Evolutionary conservation across 1,140 invertebrate species (phyloP).

Genomic region (Eueides isabella): DNA sequence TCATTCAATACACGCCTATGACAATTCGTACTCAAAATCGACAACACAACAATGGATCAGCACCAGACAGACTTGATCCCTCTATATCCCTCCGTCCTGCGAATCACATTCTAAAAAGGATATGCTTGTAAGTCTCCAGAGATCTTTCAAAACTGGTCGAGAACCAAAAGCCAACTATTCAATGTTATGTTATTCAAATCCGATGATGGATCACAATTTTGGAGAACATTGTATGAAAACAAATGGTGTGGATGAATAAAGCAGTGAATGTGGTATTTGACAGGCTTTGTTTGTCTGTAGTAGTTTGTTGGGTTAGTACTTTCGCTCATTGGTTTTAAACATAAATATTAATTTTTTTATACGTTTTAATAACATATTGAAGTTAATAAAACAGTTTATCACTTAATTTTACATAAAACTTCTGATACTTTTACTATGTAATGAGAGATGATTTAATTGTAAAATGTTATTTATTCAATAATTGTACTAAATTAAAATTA

Average conservation of each 20-base stretch:
- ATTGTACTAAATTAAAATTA: not conserved
- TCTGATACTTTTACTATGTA: not conserved
- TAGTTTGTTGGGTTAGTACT: constrained; percentile 19
- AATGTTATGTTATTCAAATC: constrained; percentile 64
- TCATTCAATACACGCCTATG: constrained; percentile 63
- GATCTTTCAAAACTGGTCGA: constrained; percentile 49
- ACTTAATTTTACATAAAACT: not conserved
- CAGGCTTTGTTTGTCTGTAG: constrained; percentile 37
- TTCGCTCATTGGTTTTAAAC: not conserved
- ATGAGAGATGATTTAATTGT: not conserved
- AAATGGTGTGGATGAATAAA: constrained; percentile 59
- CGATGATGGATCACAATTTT: constrained; percentile 72
- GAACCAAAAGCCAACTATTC: constrained; percentile 64
- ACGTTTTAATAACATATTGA: not conserved
- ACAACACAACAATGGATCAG: constrained; percentile 60
- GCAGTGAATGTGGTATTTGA: constrained; percentile 41
- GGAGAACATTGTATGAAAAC: constrained; percentile 70
- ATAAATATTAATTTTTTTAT: not conserved
- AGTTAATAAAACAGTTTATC: not conserved
- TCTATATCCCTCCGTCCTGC: constrained; percentile 40
- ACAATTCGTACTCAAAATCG: constrained; percentile 73
- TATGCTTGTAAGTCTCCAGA: constrained; percentile 38
- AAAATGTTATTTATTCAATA: not conserved
- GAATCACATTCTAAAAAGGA: constrained; percentile 24
- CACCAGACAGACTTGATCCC: constrained; percentile 52